A percentile compares a stretch with the other conserved stretches of the same genome.
Conservation (phyloP, 2,113 vertebrate genomes). For the Ceuthmochares aereus region DNA sequence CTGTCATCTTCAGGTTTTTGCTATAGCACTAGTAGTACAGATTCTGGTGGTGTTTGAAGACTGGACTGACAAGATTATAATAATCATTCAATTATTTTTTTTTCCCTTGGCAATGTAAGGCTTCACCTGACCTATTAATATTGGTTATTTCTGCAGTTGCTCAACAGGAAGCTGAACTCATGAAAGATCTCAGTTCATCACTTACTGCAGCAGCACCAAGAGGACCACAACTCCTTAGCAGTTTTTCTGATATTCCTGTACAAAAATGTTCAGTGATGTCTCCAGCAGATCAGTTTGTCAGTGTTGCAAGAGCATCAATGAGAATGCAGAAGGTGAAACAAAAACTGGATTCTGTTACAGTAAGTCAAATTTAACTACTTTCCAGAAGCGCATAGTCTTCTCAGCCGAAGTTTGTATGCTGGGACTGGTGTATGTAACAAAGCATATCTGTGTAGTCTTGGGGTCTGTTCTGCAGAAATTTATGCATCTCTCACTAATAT, state of each 20-base stretch:
- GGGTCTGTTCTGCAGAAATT: neutral
- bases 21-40: neutral
- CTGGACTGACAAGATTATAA: neutral
- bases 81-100: neutral
- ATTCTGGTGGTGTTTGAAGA: neutral
- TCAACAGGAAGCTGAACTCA: constrained; percentile 84
- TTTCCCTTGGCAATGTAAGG: neutral
- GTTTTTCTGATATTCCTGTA: constrained; percentile 62
- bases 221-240: constrained; percentile 67
- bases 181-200: constrained; percentile 74
- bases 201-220: constrained; percentile 54
- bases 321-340: constrained; percentile 91
- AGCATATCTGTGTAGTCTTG: neutral
- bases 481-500: neutral
- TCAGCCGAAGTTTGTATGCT: neutral
- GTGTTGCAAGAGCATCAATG: constrained; percentile 78
- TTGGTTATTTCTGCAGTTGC: constrained; percentile 79
- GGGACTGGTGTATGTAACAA: neutral
- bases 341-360: constrained; percentile 90
- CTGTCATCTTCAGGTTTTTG: neutral
- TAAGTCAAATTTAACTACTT: constrained; percentile 69
- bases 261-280: constrained; percentile 70
- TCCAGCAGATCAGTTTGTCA: constrained; percentile 79
- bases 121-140: constrained; percentile 15
- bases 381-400: neutral